Evolutionary conservation across 2,113 vertebrate species (phyloP).

Genomic region (Azemiops feae): DNA sequence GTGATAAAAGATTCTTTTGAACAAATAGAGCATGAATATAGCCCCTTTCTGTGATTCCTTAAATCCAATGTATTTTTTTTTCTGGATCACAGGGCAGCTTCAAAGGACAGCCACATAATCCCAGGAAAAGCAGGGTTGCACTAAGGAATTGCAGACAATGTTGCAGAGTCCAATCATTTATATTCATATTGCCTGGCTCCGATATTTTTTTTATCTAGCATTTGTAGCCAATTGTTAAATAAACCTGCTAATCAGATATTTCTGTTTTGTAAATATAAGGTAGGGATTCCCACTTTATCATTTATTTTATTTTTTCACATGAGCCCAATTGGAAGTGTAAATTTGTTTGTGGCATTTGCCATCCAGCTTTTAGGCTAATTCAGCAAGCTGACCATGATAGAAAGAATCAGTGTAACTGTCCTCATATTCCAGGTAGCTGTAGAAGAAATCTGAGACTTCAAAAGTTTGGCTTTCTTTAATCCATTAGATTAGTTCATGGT

Average conservation of each 20-base stretch:
- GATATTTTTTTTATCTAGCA: background rate
- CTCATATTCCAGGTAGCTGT: background rate
- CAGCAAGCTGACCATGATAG: constrained; percentile 5
- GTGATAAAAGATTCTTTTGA: background rate
- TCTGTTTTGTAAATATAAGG: background rate
- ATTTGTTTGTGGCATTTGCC: background rate
- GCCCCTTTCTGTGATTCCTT: background rate
- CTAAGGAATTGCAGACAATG: background rate
- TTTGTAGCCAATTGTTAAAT: background rate
- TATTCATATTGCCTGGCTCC: background rate
- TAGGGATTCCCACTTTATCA: background rate
- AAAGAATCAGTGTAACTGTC: background rate
- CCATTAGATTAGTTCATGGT: background rate
- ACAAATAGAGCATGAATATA: background rate
- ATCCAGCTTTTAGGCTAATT: background rate
- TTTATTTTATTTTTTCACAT: background rate
- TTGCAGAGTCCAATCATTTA: background rate
- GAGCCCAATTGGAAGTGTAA: background rate
- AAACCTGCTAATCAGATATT: background rate
- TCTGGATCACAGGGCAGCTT: background rate
- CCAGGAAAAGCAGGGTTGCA: background rate
- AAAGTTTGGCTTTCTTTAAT: background rate
- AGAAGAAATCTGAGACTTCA: background rate
- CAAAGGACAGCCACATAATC: background rate
- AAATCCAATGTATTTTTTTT: background rate